Conservation (phyloP, 1,140 invertebrate species). For the Intoshia linei region DNA sequence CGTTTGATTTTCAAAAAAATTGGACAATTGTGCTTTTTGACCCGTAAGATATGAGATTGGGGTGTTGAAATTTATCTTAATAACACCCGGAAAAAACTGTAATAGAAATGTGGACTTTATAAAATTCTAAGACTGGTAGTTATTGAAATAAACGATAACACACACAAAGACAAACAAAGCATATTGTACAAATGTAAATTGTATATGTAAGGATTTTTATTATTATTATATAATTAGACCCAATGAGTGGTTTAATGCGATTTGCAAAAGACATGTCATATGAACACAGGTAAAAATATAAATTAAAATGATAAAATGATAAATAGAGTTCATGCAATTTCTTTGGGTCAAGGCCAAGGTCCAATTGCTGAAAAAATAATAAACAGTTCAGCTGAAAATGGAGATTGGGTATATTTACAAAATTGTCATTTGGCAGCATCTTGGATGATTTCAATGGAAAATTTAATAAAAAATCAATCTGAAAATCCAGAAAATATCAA, state of each 20-base stretch:
- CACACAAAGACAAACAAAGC: too few relatives aligned
- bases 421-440: slow-evolving; percentile 24
- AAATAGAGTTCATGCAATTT: slow-evolving; percentile 24
- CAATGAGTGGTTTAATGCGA: slow-evolving; percentile 33
- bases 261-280: slow-evolving; percentile 28
- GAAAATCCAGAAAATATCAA: slow-evolving; percentile 17
- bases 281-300: slow-evolving; percentile 13
- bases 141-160: too few relatives aligned
- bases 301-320: neutral
- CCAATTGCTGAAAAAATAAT: slow-evolving; percentile 24
- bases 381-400: slow-evolving; percentile 12
- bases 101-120: too few relatives aligned
- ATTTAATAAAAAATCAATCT: slow-evolving; percentile 14
- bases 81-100: too few relatives aligned
- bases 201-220: too few relatives aligned
- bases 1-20: too few relatives aligned
- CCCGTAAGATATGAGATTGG: too few relatives aligned
- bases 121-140: too few relatives aligned
- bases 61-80: too few relatives aligned
- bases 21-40: too few relatives aligned
- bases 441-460: slow-evolving; percentile 23
- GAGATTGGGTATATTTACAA: slow-evolving; percentile 23
- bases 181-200: too few relatives aligned
- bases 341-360: slow-evolving; percentile 24
- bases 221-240: too few relatives aligned